These are phyloP conservation scores for Lophotis ruficrista DNA, from an alignment of 2,113 vertebrate species.

Conservation along the genomic window DNA sequence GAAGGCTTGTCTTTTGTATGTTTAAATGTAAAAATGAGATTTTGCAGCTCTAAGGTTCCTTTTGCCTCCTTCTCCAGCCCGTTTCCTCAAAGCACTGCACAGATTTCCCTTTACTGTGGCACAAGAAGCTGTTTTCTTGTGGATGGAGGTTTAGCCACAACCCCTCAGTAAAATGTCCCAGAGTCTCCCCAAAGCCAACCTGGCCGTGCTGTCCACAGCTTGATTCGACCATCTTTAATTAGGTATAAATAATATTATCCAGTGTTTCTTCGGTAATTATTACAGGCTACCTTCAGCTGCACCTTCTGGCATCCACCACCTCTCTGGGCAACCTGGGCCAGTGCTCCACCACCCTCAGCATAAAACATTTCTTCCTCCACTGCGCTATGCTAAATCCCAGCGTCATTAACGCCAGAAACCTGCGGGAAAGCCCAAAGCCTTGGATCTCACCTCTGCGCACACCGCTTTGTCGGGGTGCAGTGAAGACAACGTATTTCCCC, in stretches of 20 bases:
- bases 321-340: too few species aligned
- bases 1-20: neutral
- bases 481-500: neutral
- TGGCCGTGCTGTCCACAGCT: neutral
- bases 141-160: neutral
- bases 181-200: neutral
- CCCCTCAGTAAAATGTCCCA: neutral
- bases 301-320: neutral
- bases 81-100: neutral
- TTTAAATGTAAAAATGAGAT: neutral
- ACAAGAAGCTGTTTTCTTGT: neutral
- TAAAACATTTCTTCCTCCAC: neutral
- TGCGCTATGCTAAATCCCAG: fast-evolving
- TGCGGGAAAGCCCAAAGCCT: neutral
- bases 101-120: neutral
- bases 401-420: neutral
- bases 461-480: neutral
- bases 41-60: neutral
- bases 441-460: neutral
- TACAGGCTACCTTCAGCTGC: neutral
- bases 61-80: neutral
- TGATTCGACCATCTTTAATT: neutral
- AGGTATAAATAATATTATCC: neutral
- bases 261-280: neutral
- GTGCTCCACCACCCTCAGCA: too few species aligned